These are phyloP conservation scores for Bubo blakistoni DNA, from an alignment of 2,113 vertebrate species.

Conservation along the genomic window DNA sequence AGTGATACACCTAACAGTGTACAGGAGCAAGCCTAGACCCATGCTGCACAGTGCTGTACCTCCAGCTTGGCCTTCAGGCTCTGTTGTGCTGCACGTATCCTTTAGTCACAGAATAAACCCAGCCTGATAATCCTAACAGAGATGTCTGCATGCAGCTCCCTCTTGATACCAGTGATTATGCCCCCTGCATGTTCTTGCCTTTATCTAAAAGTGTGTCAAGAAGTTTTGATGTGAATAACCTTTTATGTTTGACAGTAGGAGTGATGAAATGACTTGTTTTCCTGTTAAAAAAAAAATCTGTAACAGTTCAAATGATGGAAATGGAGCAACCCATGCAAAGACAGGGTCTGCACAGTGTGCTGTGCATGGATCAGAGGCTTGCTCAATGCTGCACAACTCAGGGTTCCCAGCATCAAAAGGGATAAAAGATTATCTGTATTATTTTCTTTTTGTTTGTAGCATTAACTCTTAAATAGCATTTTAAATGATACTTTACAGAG, in stretches of 20 bases:
- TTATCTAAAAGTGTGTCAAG: rapidly evolving
- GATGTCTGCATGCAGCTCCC: neutral
- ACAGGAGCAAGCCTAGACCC: neutral
- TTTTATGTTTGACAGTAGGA: neutral
- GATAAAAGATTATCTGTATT: neutral
- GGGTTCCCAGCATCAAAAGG: neutral
- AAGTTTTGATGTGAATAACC: neutral
- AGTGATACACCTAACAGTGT: neutral
- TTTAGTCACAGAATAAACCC: neutral
- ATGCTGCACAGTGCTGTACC: rapidly evolving
- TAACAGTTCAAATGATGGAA: neutral
- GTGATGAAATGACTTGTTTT: neutral
- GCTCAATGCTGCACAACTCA: neutral
- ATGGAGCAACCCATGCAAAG: neutral
- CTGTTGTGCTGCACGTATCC: rapidly evolving
- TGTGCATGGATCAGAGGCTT: neutral
- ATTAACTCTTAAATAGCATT: neutral
- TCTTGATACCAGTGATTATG: neutral
- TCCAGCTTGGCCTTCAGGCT: neutral
- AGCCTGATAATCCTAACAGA: neutral
- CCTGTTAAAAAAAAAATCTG: neutral
- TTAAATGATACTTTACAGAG: neutral
- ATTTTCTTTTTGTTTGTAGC: neutral
- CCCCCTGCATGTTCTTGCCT: neutral
- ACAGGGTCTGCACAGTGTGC: neutral